Percentiles rank a stretch among this genome's conserved stretches.
Evolutionary conservation across 2,888 invertebrate genomes (phyloP).

Genomic region (Cephus rjabovi): DNA sequence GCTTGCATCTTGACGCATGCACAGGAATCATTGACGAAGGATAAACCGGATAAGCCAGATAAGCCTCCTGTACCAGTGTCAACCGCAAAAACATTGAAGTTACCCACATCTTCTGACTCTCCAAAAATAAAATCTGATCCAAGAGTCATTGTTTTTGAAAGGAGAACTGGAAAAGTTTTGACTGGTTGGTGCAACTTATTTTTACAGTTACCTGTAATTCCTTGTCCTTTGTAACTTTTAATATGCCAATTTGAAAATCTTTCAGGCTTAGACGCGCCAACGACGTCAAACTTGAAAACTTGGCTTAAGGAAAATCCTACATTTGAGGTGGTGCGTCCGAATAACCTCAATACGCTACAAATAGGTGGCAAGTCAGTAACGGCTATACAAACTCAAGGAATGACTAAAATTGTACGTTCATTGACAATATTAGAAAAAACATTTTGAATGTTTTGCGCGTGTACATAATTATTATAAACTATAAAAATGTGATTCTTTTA

Average conservation of each 20-base stretch:
- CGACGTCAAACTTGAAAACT: constrained; percentile 79
- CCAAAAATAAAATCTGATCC: constrained; percentile 46
- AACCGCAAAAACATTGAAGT: constrained; percentile 48
- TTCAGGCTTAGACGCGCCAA: constrained; percentile 86
- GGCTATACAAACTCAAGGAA: constrained; percentile 47
- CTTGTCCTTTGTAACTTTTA: neutral
- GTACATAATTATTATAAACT: constrained; percentile 12
- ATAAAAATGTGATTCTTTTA: constrained; percentile 6
- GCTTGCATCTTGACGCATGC: constrained; percentile 88
- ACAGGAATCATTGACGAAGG: constrained; percentile 70
- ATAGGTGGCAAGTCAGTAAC: constrained; percentile 53
- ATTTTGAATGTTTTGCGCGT: neutral
- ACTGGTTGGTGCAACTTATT: constrained; percentile 57
- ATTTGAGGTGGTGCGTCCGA: constrained; percentile 83
- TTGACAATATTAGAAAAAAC: constrained; percentile 18
- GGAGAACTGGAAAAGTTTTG: constrained; percentile 77
- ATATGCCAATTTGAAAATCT: constrained; percentile 60
- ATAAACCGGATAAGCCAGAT: constrained; percentile 43
- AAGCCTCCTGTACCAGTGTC: constrained; percentile 28
- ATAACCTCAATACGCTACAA: constrained; percentile 52
- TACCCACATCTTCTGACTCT: constrained; percentile 37
- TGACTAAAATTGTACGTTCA: constrained; percentile 33
- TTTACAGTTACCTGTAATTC: constrained; percentile 3
- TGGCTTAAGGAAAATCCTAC: constrained; percentile 91
- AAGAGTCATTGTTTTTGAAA: constrained; percentile 84